Conservation (phyloP, 2,113 vertebrate genomes). For the Malaclemys terrapin region DNA sequence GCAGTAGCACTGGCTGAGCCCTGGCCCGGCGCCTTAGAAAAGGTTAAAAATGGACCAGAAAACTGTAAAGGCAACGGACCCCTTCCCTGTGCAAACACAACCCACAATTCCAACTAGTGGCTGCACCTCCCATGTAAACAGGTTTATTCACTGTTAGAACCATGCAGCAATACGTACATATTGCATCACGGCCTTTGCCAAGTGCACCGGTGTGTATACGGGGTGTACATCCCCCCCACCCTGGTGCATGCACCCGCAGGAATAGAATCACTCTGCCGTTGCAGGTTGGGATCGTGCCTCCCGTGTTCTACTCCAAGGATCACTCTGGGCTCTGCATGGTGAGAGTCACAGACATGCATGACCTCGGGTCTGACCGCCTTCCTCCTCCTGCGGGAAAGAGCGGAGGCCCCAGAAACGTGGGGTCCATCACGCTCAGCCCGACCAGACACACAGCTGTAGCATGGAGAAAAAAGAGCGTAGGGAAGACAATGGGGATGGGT, state of each 20-base stretch:
- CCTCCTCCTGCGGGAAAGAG: neutral
- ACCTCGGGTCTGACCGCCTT: neutral
- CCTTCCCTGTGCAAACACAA: neutral
- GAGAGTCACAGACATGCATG: neutral
- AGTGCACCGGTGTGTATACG: neutral
- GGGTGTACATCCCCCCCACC: neutral
- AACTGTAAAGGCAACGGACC: neutral
- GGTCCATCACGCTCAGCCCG: neutral
- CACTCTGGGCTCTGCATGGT: neutral
- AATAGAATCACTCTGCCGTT: neutral
- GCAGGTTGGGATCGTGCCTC: neutral
- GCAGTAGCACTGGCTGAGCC: neutral
- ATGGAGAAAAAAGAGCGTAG: neutral
- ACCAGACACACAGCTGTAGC: neutral
- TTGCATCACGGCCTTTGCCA: conserved; percentile 44
- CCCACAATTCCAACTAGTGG: neutral
- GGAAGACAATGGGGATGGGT: neutral
- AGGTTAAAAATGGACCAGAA: neutral
- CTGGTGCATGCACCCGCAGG: neutral
- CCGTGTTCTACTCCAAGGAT: neutral
- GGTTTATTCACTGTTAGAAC: conserved; percentile 72
- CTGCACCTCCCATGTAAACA: conserved; percentile 58
- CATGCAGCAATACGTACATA: conserved; percentile 74
- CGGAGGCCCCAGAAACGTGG: neutral
- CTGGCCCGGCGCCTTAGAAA: neutral